Evolutionary conservation across 2,113 vertebrate species (phyloP), one percentile per base, ranked within the genome.

Genomic region (Scortum barcoo): DNA sequence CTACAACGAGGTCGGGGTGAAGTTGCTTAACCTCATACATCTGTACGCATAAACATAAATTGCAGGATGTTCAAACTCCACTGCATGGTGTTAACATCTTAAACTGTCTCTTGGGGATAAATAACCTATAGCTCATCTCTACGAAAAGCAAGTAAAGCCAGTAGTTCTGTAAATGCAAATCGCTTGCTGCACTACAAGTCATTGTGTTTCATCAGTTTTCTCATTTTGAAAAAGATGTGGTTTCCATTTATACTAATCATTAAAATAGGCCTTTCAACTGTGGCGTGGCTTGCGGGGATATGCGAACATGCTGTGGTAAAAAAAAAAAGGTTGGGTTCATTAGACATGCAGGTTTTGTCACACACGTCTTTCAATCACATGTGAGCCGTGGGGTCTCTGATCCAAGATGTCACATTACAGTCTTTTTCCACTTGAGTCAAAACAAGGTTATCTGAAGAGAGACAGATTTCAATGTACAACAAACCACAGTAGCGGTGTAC

Each of bases 11-110:
- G 62, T 69, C 19, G 28, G 24, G 10, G 57, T 75, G 38, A 69
- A n/a, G 46, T 69, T 40, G 53, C 54, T 69, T 70, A 57, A 84
- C 19, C 63, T 62, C n/a, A 28, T n/a, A 54, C 26, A 44, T 48
- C 22, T 36, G 33, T 9, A 20, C n/a, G 53, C 26, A n/a, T 42
- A 51, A 61, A 78, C 54, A 60, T 20, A 5, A 67, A 51, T 22
- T 17, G 26, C 13, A 24, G 7, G 51, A n/a, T 40, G 38, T 44
- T 12, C 9, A 44, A 44, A 16, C 16, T 51, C 7, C 22, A 22
- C 33, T 58, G 40, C 54, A 40, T 3, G 12, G 38, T 51, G 40
- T 40, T 19, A 33, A 51, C 44, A 38, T 51, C 44, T 30, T 56
- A 38, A 58, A 26, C 46, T 5, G 22, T 13, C 7, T 33, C 40